Percentiles rank a stretch among this genome's conserved stretches.
Conservation (phyloP, 2,888 invertebrate genomes). For the Amphimallon solstitiale region DNA sequence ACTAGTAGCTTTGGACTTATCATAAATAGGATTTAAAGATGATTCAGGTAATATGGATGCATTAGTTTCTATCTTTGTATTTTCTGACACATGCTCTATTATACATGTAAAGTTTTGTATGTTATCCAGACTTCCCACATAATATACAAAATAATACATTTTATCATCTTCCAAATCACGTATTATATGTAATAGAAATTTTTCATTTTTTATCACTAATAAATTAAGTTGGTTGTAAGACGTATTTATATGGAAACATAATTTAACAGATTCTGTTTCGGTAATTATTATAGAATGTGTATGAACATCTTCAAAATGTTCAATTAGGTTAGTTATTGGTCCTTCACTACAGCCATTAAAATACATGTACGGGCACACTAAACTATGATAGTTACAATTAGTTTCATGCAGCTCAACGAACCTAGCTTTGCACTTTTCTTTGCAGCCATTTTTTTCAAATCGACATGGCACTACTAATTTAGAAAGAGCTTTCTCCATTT, state of each 20-base stretch:
- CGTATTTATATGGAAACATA: conserved; percentile 51
- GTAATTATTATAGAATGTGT: conserved; percentile 52
- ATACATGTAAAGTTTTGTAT: conserved; percentile 49
- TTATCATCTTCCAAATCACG: conserved; percentile 47
- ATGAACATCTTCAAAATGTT: conserved; percentile 53
- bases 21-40: conserved; percentile 36
- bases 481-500: conserved; percentile 50
- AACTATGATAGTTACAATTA: conserved; percentile 49
- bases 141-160: conserved; percentile 53
- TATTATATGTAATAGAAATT: conserved; percentile 51
- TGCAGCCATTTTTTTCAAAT: conserved; percentile 51
- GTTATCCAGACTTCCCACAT: conserved; percentile 50
- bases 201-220: conserved; percentile 50
- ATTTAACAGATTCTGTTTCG: conserved; percentile 50
- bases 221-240: conserved; percentile 49
- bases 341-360: conserved; percentile 49
- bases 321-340: conserved; percentile 48
- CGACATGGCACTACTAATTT: conserved; percentile 51
- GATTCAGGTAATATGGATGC: conserved; percentile 39
- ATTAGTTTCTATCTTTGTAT: conserved; percentile 52
- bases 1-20: conserved; percentile 36
- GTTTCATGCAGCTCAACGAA: conserved; percentile 47
- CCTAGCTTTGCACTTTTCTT: conserved; percentile 45
- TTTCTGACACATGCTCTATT: conserved; percentile 53
- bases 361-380: conserved; percentile 47